Base-by-base conservation (phyloP, 2,113 vertebrate species). In the Saguinus midas region DNA sequence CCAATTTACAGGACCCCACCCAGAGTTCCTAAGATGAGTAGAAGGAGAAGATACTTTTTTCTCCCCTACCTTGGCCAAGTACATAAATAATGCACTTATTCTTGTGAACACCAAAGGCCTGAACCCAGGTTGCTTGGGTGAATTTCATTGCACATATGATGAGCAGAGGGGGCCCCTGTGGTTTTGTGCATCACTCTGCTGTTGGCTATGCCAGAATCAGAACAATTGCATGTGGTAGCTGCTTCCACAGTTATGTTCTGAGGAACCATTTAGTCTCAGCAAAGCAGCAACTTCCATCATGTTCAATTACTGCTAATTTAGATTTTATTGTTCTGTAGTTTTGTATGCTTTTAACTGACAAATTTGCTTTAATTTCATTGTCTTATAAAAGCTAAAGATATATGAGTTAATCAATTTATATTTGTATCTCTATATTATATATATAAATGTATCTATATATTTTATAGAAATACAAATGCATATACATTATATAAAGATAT, bases 131-230 rank as follows among this genome's bases (percentile, higher is more conserved):
- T 16, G n/a, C 20, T 12, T 43, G 37, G 40, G 43, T n/a, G 52
- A 29, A n/a, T 18, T n/a, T 73, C 14, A 20, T 32, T 5, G 7
- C 3, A 0, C 6, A 27, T 32, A 18, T 21, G 6, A 3, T 14
- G 20, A 70, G n/a, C 18, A 0, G 8, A 50, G 7, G 61, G 6
- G 23, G 16, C 8, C 0, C 0, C 7, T 25, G 3, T 13, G 8
- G 58, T 6, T 4, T 17, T 48, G 17, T 2, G 0, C 6, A 13
- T 32, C 68, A 1, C 11, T 16, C 43, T 25, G 17, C 23, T n/a
- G 21, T 16, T 14, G 18, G 23, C 4, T 4, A 0, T 21, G 18
- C 13, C 79, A 14, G 1, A 14, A 11, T 57, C n/a, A 55, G 40
- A 66, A 17, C 23, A 20, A 21, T 18, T 13, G 10, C 61, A 6